These are phyloP conservation scores for Cairina moschata DNA, from an alignment of 2,113 vertebrate species.

Conservation along the genomic window DNA sequence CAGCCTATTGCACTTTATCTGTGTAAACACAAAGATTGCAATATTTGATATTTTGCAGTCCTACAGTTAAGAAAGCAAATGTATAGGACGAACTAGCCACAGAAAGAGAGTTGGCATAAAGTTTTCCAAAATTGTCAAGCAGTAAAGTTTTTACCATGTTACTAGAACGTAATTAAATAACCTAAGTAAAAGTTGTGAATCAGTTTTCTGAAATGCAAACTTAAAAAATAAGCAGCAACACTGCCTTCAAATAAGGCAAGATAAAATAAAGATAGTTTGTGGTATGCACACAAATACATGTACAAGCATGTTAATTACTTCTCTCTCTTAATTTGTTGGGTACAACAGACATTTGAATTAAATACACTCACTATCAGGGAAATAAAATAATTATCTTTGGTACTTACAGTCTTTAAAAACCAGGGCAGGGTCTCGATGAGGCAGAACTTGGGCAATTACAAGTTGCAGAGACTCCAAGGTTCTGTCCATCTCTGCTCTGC, in stretches of 20 bases:
- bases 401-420: slow-evolving; percentile 87
- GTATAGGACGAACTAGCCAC: background rate
- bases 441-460: slow-evolving; percentile 73
- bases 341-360: slow-evolving; percentile 1
- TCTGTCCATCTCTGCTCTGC: slow-evolving; percentile 74
- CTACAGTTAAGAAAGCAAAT: background rate
- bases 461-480: slow-evolving; percentile 75
- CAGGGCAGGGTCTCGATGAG: slow-evolving; percentile 76
- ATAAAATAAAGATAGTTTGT: background rate
- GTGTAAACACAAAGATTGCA: background rate
- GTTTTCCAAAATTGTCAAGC: background rate
- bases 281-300: background rate
- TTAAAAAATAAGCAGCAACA: background rate
- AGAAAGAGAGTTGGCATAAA: background rate
- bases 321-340: background rate
- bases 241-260: too few species aligned
- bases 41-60: background rate
- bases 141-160: background rate
- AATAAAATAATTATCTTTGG: background rate
- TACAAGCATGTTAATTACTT: background rate
- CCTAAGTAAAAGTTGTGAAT: background rate
- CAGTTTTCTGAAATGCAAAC: background rate
- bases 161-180: background rate
- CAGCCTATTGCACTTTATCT: background rate
- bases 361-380: slow-evolving; percentile 21